Conservation (phyloP, 2,888 invertebrate species). For the Antheraea yamamai region DNA sequence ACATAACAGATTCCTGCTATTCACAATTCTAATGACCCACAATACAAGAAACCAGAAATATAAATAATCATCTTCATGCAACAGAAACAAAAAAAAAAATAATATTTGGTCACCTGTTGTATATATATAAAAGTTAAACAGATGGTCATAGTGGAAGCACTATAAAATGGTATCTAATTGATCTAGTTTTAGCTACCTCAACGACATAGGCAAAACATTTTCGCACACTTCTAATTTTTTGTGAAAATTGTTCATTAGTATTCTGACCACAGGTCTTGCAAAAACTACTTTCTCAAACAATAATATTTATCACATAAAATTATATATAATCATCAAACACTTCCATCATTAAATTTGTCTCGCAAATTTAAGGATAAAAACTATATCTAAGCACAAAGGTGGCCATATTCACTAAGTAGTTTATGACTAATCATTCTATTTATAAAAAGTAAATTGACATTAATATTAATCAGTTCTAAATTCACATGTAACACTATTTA, state of each 20-base stretch:
- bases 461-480: constrained; percentile 6
- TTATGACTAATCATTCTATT: background rate
- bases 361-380: background rate
- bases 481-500: constrained; percentile 31
- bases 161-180: too few species aligned
- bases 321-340: background rate
- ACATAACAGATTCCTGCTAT: background rate
- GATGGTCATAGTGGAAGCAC: too few species aligned
- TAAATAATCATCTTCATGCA: too few species aligned
- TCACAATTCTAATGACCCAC: background rate
- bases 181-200: too few species aligned
- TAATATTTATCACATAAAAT: background rate
- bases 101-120: too few species aligned
- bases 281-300: background rate
- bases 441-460: constrained; percentile 8
- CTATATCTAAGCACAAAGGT: background rate
- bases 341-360: too few species aligned
- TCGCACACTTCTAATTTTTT: too few species aligned
- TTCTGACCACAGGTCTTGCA: too few species aligned
- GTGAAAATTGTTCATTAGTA: too few species aligned
- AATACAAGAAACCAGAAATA: too few species aligned
- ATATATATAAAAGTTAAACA: too few species aligned
- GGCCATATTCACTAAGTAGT: background rate
- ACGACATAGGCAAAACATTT: too few species aligned
- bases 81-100: background rate